These are phyloP conservation scores for Tortricodes alternella DNA, from an alignment of 2,888 invertebrate species.

Conservation along the genomic window DNA sequence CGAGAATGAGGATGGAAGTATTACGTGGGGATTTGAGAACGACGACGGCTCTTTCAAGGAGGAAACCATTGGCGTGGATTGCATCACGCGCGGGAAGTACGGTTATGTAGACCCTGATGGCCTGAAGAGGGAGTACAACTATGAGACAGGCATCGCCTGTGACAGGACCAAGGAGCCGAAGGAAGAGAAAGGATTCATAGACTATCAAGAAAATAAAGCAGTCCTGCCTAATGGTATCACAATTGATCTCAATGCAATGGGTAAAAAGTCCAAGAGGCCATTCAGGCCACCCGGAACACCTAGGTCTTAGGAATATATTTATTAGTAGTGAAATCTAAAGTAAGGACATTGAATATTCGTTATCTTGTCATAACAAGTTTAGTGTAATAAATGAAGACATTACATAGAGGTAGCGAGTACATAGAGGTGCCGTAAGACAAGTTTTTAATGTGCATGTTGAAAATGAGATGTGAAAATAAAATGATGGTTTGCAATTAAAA, in stretches of 20 bases:
- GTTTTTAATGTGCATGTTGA: slow-evolving; percentile 45
- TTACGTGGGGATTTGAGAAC: slow-evolving; percentile 94
- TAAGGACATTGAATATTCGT: slow-evolving; percentile 56
- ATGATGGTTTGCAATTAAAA: slow-evolving; percentile 31
- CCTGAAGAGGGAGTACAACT: slow-evolving; percentile 90
- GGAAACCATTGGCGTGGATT: slow-evolving; percentile 90
- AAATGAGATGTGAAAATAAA: slow-evolving; percentile 54
- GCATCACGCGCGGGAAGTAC: slow-evolving; percentile 89
- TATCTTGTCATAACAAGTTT: slow-evolving; percentile 62
- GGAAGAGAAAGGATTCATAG: slow-evolving; percentile 85
- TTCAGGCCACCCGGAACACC: slow-evolving; percentile 78
- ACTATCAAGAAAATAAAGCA: slow-evolving; percentile 88
- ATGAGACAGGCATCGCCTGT: slow-evolving; percentile 90
- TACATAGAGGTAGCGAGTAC: slow-evolving; percentile 41
- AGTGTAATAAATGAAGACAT: slow-evolving; percentile 47
- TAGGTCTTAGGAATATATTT: slow-evolving; percentile 67
- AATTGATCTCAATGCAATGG: slow-evolving; percentile 87
- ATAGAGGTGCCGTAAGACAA: slow-evolving; percentile 37
- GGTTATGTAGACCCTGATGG: slow-evolving; percentile 94
- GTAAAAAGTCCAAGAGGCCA: slow-evolving; percentile 88
- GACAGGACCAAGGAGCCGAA: slow-evolving; percentile 81
- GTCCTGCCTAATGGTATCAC: slow-evolving; percentile 88
- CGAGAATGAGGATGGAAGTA: slow-evolving; percentile 91
- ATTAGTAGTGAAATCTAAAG: slow-evolving; percentile 67
- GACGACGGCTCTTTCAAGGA: slow-evolving; percentile 94